These are phyloP conservation scores for Platyscapa corneri DNA, from an alignment of 1,140 invertebrate species.

Conservation along the genomic window DNA sequence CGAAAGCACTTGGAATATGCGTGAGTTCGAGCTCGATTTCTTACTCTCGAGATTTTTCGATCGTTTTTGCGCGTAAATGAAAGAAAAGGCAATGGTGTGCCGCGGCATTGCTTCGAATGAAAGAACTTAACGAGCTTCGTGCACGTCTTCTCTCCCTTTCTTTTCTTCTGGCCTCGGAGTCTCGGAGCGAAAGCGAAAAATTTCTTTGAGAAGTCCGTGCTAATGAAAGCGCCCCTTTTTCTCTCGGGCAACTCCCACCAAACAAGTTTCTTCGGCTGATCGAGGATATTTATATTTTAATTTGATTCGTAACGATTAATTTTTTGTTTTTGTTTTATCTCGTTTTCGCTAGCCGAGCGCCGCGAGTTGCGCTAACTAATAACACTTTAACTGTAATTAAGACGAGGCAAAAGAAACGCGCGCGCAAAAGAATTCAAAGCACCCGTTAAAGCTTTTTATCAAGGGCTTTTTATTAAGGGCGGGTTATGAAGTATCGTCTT, in stretches of 20 bases:
- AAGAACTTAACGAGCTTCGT: constrained; percentile 37
- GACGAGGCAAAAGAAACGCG: background rate
- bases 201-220: background rate
- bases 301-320: constrained; percentile 1
- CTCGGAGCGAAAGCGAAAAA: background rate
- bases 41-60: background rate
- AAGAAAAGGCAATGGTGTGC: background rate
- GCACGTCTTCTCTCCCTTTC: background rate
- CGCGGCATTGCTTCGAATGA: background rate
- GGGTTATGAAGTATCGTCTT: background rate
- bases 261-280: background rate
- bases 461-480: background rate
- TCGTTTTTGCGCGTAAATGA: constrained; percentile 11
- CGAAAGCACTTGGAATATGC: background rate
- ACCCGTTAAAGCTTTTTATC: background rate
- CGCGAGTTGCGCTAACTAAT: background rate
- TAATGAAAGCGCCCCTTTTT: constrained; percentile 9
- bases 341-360: no score
- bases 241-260: background rate
- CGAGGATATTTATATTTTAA: constrained; percentile 13
- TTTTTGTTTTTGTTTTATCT: background rate
- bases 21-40: background rate
- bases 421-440: background rate
- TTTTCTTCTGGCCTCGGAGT: background rate
- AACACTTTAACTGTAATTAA: background rate